Evolutionary conservation across 2,113 vertebrate genomes (phyloP), one percentile per base, ranked within the genome.

Genomic region (Donacobius atricapilla): DNA sequence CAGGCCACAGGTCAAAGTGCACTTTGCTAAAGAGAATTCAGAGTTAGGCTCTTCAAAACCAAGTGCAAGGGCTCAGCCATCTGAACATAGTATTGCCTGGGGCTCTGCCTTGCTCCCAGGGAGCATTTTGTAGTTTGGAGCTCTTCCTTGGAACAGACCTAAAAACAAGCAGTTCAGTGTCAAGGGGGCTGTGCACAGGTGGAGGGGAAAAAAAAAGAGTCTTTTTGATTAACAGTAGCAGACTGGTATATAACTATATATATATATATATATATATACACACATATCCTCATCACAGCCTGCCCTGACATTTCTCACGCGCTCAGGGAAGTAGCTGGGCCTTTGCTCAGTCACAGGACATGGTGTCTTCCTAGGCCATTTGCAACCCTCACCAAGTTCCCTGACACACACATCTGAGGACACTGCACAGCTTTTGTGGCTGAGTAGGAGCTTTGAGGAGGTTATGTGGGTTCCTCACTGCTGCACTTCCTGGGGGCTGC

Each of bases 281-380:
- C n/a, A n/a, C n/a, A n/a, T n/a, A n/a, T n/a, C n/a, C n/a, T n/a
- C 45, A 53, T 73, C 66, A 4, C 35, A 54, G 45, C 42, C 42
- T 30, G 19, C 24, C 33, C 24, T 10, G 24, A 47, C 79, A 33
- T 77, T 93, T 70, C 70, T 90, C 90, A 95, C 0, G 7, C 15
- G 22, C 58, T 24, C 39, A 7, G 79, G 68, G 76, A 33, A 25
- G 42, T 15, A 8, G n/a, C 73, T 37, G 37, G 72, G 21, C 0
- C 0, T 42, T 58, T 0, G 0, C 66, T 83, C 53, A 44, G 7
- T 15, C 44, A 47, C 1, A 8, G 54, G n/a, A 54, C 0, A 0
- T 23, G 24, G 21, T 22, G 37, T 68, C 81, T 57, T 84, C 83
- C 76, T 33, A 4, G 27, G 72, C n/a, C 61, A 14, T 56, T 30